These are phyloP conservation scores for Alligator sinensis DNA, from an alignment of 2,113 vertebrate species.

Conservation along the genomic window DNA sequence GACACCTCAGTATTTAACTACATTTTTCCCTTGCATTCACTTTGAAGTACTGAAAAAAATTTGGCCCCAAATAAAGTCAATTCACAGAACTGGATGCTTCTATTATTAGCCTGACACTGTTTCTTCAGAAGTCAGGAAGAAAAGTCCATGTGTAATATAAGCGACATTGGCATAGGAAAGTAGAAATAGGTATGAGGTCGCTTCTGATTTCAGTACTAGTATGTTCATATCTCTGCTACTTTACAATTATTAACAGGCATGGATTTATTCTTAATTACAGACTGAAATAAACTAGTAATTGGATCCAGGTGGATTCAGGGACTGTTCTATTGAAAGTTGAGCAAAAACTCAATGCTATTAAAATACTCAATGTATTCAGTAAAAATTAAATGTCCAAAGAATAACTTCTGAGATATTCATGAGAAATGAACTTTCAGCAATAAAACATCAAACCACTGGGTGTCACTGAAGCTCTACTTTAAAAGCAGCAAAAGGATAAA, in stretches of 20 bases:
- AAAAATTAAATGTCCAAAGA: background rate
- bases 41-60: background rate
- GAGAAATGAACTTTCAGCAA: background rate
- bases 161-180: background rate
- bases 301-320: background rate
- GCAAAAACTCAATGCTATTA: background rate
- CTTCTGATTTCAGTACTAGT: background rate
- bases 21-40: background rate
- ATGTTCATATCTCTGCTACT: background rate
- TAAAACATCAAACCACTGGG: slow-evolving; percentile 57
- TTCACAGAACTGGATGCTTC: background rate
- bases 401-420: background rate
- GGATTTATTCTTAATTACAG: background rate
- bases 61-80: background rate
- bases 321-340: background rate
- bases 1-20: background rate
- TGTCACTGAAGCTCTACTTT: slow-evolving; percentile 62
- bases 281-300: background rate
- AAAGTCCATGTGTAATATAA: background rate
- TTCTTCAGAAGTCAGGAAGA: background rate
- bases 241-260: background rate
- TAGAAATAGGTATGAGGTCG: background rate
- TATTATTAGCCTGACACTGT: background rate
- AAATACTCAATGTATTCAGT: background rate
- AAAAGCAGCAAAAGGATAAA: background rate